These are phyloP conservation scores for Drosophila engyochracea DNA, from an alignment of 2,888 invertebrate genomes.

Conservation along the genomic window DNA sequence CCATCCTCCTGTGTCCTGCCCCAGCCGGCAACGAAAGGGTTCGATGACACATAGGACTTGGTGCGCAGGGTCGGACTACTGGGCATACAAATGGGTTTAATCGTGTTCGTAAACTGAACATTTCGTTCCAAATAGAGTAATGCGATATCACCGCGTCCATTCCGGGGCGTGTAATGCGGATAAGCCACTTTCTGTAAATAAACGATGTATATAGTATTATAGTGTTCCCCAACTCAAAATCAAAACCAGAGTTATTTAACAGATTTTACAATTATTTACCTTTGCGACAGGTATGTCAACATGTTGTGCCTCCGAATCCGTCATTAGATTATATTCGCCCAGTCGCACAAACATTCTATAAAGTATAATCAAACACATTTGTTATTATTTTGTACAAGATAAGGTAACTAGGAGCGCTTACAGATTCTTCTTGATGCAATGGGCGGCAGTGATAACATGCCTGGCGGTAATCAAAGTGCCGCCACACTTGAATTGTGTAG, in stretches of 20 bases:
- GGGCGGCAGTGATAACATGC: constrained; percentile 90
- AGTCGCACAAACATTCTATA: constrained; percentile 87
- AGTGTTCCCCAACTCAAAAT: not conserved
- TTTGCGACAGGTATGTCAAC: constrained; percentile 88
- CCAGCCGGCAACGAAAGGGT: constrained; percentile 91
- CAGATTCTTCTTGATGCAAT: constrained; percentile 81
- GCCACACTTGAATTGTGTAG: constrained; percentile 83
- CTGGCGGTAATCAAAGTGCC: constrained; percentile 86
- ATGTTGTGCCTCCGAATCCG: constrained; percentile 87
- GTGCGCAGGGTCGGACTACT: constrained; percentile 86
- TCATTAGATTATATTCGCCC: constrained; percentile 91
- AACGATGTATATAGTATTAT: not conserved
- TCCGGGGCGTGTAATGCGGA: constrained; percentile 74
- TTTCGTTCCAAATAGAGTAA: constrained; percentile 88
- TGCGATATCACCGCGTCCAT: constrained; percentile 92
- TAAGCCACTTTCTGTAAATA: constrained; percentile 67
- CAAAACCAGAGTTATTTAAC: not conserved
- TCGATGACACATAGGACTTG: constrained; percentile 87
- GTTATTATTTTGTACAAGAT: not conserved
- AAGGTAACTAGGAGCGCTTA: constrained; percentile 53
- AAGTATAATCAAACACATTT: not conserved
- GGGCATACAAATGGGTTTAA: constrained; percentile 92
- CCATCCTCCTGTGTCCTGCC: constrained; percentile 86
- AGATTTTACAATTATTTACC: constrained; percentile 59
- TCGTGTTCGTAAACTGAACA: constrained; percentile 86